Conservation (phyloP, 2,888 invertebrate genomes). For the Drosophila kokeensis region DNA sequence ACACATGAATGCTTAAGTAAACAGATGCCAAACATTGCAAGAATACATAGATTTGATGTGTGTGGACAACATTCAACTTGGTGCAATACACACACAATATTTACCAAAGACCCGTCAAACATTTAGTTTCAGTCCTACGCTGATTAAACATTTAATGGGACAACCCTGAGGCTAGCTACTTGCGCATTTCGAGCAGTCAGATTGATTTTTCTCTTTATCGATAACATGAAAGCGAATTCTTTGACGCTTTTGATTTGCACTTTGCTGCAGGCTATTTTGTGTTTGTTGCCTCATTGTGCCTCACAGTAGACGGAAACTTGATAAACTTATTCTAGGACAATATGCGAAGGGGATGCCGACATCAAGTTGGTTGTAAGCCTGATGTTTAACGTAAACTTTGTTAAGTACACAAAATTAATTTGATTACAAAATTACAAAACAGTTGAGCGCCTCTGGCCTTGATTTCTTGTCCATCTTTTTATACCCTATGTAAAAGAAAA, state of each 20-base stretch:
- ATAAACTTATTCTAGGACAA: neutral
- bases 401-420: conserved; percentile 74
- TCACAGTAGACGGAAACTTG: neutral
- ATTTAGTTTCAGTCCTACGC: conserved; percentile 41
- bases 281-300: conserved; percentile 22
- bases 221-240: conserved; percentile 45
- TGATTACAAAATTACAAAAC: conserved; percentile 67
- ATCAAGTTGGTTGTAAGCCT: conserved; percentile 38
- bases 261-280: conserved; percentile 32
- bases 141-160: conserved; percentile 72
- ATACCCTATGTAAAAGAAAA: neutral
- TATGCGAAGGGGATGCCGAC: conserved; percentile 1
- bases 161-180: conserved; percentile 20
- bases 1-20: conserved; percentile 15
- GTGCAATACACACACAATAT: conserved; percentile 42
- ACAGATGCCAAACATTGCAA: conserved; percentile 29
- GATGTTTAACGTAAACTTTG: conserved; percentile 44
- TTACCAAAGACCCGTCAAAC: conserved; percentile 70
- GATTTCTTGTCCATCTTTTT: conserved; percentile 30
- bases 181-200: neutral
- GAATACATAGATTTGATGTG: conserved; percentile 28
- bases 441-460: conserved; percentile 36
- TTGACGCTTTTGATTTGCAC: conserved; percentile 51
- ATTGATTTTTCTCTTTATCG: conserved; percentile 23
- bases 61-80: conserved; percentile 29